Percentiles rank a stretch among this genome's conserved stretches.
Conservation (phyloP, 2,888 invertebrate species). For the Ornithoptera alexandrae region DNA sequence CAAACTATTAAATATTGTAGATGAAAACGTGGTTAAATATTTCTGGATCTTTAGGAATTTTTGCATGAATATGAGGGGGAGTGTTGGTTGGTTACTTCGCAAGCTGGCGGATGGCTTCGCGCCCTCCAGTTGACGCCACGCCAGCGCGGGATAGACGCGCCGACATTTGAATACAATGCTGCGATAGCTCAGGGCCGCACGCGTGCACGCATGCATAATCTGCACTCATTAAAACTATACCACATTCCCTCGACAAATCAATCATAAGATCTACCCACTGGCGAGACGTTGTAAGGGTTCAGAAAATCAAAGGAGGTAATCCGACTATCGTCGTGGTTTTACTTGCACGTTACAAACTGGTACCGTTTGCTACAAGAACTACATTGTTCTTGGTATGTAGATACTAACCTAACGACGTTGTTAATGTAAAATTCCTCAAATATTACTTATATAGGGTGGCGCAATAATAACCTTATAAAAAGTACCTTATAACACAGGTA, state of each 20-base stretch:
- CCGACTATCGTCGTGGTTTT: not conserved
- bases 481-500: too few relatives aligned
- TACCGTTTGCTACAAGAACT: too few relatives aligned
- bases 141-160: constrained; percentile 49
- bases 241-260: constrained; percentile 57
- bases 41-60: not conserved
- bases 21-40: not conserved
- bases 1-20: too few relatives aligned
- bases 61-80: constrained; percentile 13
- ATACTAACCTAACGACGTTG: too few relatives aligned
- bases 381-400: too few relatives aligned
- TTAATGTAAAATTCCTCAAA: too few relatives aligned
- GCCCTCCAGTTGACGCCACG: constrained; percentile 15
- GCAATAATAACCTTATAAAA: too few relatives aligned
- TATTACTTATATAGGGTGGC: too few relatives aligned
- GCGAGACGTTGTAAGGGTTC: not conserved
- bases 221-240: constrained; percentile 63
- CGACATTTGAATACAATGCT: constrained; percentile 76
- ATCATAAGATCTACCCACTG: constrained; percentile 32
- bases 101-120: constrained; percentile 20
- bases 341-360: not conserved
- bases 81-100: constrained; percentile 1
- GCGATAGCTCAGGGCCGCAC: constrained; percentile 72
- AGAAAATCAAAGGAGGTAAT: not conserved
- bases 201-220: constrained; percentile 72